phyloP scores from a whole-genome alignment of 2,113 vertebrate species.

The Podocnemis expansa region DNA sequence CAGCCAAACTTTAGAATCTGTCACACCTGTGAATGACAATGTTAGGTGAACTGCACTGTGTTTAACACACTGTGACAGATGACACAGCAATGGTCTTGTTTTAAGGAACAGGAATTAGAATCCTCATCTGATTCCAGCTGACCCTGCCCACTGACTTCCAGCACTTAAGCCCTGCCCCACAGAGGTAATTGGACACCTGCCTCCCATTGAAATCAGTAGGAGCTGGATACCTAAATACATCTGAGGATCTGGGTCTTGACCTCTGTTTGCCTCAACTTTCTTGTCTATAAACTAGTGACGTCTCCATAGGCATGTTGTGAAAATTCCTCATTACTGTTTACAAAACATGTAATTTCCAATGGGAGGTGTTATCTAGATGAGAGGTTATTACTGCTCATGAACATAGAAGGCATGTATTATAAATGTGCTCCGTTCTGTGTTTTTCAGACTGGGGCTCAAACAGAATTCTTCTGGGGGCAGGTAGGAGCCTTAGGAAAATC shows the following conservation, averaged over 20 bases:
- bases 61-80: not conserved
- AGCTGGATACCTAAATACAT: not conserved
- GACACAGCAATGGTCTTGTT: slow-evolving; percentile 24
- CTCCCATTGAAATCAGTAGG: not conserved
- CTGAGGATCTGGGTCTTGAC: not conserved
- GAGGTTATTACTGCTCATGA: slow-evolving; percentile 44
- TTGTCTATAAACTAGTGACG: slow-evolving; percentile 10
- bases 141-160: not conserved
- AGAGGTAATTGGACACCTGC: not conserved
- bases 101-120: slow-evolving; percentile 9
- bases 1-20: not conserved
- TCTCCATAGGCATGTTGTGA: slow-evolving; percentile 39
- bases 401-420: slow-evolving; percentile 33
- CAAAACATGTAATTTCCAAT: slow-evolving; percentile 38
- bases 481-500: not conserved
- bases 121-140: not conserved
- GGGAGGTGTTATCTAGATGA: not conserved
- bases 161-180: not conserved
- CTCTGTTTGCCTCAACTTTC: slow-evolving; percentile 5
- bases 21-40: not conserved
- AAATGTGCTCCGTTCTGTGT: not conserved
- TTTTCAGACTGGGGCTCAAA: slow-evolving; percentile 49
- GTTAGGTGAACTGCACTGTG: not conserved
- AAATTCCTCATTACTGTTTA: slow-evolving; percentile 52
- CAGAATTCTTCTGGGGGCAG: slow-evolving; percentile 57